phyloP scores from a whole-genome alignment of 2,797 vertebrate genomes.

The Gallirallus australis region DNA sequence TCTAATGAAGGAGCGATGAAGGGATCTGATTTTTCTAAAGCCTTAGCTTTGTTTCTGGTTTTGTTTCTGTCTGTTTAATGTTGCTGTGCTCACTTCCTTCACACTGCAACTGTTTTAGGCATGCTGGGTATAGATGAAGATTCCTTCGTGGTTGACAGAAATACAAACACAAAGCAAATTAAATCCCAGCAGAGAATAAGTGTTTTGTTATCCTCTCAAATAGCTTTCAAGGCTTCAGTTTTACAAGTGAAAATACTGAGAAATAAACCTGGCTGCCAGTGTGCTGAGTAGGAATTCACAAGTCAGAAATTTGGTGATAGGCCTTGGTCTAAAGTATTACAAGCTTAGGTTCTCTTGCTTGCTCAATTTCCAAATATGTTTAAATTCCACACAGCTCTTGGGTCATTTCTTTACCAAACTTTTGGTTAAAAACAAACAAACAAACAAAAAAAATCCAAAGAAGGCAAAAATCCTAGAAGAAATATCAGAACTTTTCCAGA shows the following conservation, averaged over 20 bases:
- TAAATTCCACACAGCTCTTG: not conserved
- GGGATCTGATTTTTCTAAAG: not conserved
- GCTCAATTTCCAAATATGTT: not conserved
- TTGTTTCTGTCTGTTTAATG: not conserved
- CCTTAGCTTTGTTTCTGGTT: not conserved
- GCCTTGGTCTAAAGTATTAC: not conserved
- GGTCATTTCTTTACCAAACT: not conserved
- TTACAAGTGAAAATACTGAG: not conserved
- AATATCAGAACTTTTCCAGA: not conserved
- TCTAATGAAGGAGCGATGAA: not conserved
- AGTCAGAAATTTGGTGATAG: not conserved
- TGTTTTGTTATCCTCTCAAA: not conserved
- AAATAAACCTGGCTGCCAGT: not conserved
- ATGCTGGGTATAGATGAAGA: not conserved
- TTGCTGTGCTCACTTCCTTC: not conserved
- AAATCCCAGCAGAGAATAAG: constrained; percentile 3
- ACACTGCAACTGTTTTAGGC: not conserved
- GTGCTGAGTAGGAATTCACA: not conserved
- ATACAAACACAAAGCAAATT: constrained; percentile 22
- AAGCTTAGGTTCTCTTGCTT: not conserved
- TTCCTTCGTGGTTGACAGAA: not conserved
- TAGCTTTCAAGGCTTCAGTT: not conserved
- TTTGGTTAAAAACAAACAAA: not conserved
- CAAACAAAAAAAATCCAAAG: not conserved
- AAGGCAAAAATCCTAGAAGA: not conserved